Evolutionary conservation across 2,113 vertebrate species (phyloP), one percentile per base, ranked within the genome.

Genomic region (Cinclus mexicanus): DNA sequence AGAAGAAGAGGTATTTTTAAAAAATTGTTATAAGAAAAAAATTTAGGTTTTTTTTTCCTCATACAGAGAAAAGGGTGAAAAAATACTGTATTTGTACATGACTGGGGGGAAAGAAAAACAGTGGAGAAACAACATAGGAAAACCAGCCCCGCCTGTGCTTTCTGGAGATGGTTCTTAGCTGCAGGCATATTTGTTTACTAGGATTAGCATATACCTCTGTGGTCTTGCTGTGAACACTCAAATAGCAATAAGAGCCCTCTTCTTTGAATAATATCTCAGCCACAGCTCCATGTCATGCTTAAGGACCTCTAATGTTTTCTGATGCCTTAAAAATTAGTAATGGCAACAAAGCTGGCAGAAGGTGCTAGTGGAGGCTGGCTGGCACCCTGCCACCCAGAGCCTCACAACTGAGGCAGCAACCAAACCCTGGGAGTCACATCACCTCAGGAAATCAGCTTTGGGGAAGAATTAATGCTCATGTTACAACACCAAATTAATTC

Each of bases 31-130:
- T 4, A 59, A 60, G 47, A 56, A 78, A 69, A 64, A 44, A 70
- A 0, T 1, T 23, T 7, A 6, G 2, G n/a, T n/a, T 2, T 24
- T 63, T 37, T 64, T 64, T 44, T 2, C 8, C 8, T 8, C 14
- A 33, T 9, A 49, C 4, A 46, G 12, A 35, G 14, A 11, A 57
- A 91, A 72, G 5, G 17, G 28, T 64, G 49, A 55, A 75, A 87
- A 88, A 72, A 72, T 56, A 8, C 11, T 33, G 15, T 44, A 2
- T 75, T 69, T 64, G 10, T 53, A 53, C 7, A 8, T 65, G 42
- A 67, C 15, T 15, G 9, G 42, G 31, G 37, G 7, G 16, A 19
- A 92, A 87, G 5, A 16, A 68, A 84, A 87, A 52, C 25, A 3
- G 3, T 4, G 15, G 31, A 70, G 25, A 11, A 89, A 44, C 0